Evolutionary conservation across 2,888 invertebrate species (phyloP).

Genomic region (Acrocera orbiculus): DNA sequence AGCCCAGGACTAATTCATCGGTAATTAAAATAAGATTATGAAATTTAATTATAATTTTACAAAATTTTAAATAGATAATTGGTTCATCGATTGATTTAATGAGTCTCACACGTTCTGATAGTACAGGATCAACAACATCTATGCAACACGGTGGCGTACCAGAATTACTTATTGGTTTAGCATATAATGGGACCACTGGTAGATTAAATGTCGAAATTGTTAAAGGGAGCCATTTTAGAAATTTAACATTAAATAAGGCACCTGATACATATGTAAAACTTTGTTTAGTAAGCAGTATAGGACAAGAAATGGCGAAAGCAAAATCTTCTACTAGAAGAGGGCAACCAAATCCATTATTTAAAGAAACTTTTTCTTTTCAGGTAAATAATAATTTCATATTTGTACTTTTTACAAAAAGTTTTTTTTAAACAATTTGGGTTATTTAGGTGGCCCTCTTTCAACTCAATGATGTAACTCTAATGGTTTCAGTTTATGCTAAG

Average conservation of each 20-base stretch:
- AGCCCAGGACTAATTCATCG: conserved; percentile 44
- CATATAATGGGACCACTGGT: conserved; percentile 87
- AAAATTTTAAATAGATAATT: conserved; percentile 28
- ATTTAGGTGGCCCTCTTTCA: conserved; percentile 82
- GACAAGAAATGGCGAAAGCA: conserved; percentile 81
- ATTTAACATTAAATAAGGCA: conserved; percentile 57
- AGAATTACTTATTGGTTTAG: conserved; percentile 71
- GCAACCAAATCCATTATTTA: conserved; percentile 89
- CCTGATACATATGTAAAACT: conserved; percentile 91
- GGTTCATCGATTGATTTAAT: conserved; percentile 44
- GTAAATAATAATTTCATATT: conserved; percentile 28
- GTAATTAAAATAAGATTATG: conserved; percentile 22
- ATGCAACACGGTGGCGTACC: conserved; percentile 80
- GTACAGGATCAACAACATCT: conserved; percentile 85
- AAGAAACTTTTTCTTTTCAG: conserved; percentile 93
- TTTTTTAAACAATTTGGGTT: conserved; percentile 3
- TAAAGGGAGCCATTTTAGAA: conserved; percentile 51
- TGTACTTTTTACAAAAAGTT: neutral
- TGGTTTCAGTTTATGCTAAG: conserved; percentile 85
- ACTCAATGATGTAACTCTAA: conserved; percentile 82
- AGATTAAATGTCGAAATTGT: conserved; percentile 76
- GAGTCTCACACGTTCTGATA: conserved; percentile 79
- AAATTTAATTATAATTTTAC: neutral
- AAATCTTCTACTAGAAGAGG: conserved; percentile 84
- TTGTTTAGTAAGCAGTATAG: conserved; percentile 77